Evolutionary conservation across 2,113 vertebrate genomes (phyloP), one percentile per base, ranked within the genome.

Genomic region (Apodemus sylvaticus): DNA sequence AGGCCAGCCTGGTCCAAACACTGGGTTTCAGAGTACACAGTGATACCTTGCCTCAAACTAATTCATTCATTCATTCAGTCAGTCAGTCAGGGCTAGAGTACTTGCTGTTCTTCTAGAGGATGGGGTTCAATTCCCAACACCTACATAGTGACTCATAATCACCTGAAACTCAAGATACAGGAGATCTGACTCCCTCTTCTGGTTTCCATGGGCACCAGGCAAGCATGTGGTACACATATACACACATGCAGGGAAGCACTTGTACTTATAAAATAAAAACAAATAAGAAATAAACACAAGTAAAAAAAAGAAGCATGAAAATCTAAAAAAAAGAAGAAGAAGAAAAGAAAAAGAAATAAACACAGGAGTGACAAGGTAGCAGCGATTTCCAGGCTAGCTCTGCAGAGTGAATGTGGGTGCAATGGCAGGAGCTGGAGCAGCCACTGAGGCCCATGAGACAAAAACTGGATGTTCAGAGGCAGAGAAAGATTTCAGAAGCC

Each of bases 391-490:
- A 88, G 17, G 83, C 58, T 24, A 22, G 42, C 7, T 53, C 39
- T 73, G 73, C 73, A 31, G 90, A 16, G 36, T 14, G 64, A 89
- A 5, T 10, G 4, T 55, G 31, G 60, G 20, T 90, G 78, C 34
- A 48, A 62, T 62, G 90, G 58, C 87, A 26, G 78, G 94, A 91
- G 79, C 77, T 19, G 14, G 14, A 89, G 83, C 87, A 87, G 93
- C 95, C 60, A 36, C 48, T 87, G 78, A 93, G 94, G 71, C 11
- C 22, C 83, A 74, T 22, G 83, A 83, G 45, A 34, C 58, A 31
- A 64, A 86, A 68, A 24, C 39, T 70, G 26, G 53, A 8, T 22
- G 55, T 68, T 31, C 42, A 76, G 78, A 55, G 31, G 4, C 48
- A 68, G 68, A 89, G 36, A 51, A 39, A 12, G 45, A 73, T 34